Evolutionary conservation across 2,113 vertebrate species (phyloP).

Genomic region (Gallinago media): DNA sequence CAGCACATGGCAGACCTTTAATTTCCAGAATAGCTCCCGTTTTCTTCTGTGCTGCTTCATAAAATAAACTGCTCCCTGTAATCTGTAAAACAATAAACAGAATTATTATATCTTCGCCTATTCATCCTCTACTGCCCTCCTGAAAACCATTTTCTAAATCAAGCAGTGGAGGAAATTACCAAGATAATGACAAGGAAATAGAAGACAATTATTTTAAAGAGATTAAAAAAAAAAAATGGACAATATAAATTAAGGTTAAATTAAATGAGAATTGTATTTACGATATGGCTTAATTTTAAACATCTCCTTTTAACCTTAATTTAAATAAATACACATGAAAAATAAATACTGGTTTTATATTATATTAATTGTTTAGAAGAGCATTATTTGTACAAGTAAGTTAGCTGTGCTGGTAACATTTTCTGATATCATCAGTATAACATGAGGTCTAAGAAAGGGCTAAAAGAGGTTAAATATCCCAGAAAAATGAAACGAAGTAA

Average conservation of each 20-base stretch:
- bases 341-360: neutral
- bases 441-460: neutral
- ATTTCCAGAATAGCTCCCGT: neutral
- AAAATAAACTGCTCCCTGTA: slow-evolving; percentile 42
- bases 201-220: neutral
- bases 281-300: neutral
- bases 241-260: neutral
- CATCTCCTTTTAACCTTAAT: neutral
- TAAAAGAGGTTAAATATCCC: neutral
- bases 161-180: slow-evolving; percentile 2
- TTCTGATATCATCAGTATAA: neutral
- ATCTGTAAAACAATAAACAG: slow-evolving; percentile 45
- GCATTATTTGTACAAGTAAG: neutral
- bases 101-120: slow-evolving; percentile 12
- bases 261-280: neutral
- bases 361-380: neutral
- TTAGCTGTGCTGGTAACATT: neutral
- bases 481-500: neutral
- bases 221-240: neutral
- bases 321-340: neutral
- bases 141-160: slow-evolving; percentile 10
- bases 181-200: neutral
- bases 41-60: slow-evolving; percentile 15
- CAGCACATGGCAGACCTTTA: slow-evolving; percentile 23
- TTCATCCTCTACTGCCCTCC: slow-evolving; percentile 1